phyloP scores from a whole-genome alignment of 2,113 vertebrate genomes.

The Cebidichthys violaceus region DNA sequence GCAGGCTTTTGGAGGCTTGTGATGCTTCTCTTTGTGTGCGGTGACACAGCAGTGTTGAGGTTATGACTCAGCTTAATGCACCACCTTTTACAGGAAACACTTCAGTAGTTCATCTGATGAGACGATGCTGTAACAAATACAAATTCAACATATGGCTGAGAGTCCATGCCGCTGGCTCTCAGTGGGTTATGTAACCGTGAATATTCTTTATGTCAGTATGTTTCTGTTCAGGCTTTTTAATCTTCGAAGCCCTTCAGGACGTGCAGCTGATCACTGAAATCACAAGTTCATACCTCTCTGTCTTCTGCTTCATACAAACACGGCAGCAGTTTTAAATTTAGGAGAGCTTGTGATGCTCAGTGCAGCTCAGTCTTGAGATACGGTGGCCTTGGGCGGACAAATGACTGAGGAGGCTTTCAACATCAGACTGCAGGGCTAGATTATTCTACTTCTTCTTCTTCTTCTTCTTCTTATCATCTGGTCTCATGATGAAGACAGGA shows the following conservation, averaged over 20 bases:
- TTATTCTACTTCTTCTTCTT: too few relatives aligned
- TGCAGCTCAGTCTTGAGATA: background rate
- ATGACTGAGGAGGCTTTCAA: background rate
- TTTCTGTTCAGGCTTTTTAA: background rate
- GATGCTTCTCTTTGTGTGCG: too few relatives aligned
- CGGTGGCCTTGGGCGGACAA: slow-evolving; percentile 21
- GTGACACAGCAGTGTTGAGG: too few relatives aligned
- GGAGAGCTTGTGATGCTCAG: slow-evolving; percentile 39
- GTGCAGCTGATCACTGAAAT: slow-evolving; percentile 19
- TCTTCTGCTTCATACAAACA: background rate
- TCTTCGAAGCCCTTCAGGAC: too few relatives aligned
- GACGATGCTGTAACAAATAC: too few relatives aligned
- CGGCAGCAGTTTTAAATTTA: slow-evolving; percentile 25
- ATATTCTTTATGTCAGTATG: background rate
- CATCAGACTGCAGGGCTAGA: too few relatives aligned
- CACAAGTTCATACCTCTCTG: slow-evolving; percentile 29
- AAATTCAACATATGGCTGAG: background rate
- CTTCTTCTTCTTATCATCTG: too few relatives aligned
- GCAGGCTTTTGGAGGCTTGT: too few relatives aligned
- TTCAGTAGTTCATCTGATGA: background rate
- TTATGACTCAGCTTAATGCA: too few relatives aligned
- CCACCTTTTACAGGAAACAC: too few relatives aligned
- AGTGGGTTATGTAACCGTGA: background rate
- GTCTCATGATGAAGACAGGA: background rate
- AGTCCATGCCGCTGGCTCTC: background rate